Percentiles rank a stretch among this genome's conserved stretches.
Conservation (phyloP, 2,797 vertebrate genomes). For the Scleropages formosus region DNA sequence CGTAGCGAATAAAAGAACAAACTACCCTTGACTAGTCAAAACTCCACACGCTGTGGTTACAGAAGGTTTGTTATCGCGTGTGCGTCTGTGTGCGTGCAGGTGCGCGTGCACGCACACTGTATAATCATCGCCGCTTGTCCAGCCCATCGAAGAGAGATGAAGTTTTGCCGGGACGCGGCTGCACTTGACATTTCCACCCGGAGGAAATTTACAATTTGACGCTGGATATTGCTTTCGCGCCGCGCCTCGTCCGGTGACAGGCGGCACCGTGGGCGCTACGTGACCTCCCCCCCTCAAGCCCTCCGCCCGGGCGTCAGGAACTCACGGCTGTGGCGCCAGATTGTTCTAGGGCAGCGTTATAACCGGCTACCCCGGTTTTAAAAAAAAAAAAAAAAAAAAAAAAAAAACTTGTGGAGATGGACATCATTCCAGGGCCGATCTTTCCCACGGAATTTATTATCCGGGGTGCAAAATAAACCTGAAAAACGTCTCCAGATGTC, state of each 20-base stretch:
- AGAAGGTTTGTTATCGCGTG: constrained; percentile 6
- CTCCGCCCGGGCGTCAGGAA: not conserved
- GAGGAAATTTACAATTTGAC: constrained; percentile 9
- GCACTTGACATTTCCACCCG: constrained; percentile 22
- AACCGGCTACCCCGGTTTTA: no score
- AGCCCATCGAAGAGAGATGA: not conserved
- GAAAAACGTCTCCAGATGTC: no score
- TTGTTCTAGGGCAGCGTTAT: no score
- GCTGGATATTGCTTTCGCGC: constrained; percentile 8
- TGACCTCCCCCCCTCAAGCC: not conserved
- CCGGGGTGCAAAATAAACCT: no score
- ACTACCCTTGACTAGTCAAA: no score
- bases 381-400: no score
- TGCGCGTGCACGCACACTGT: not conserved
- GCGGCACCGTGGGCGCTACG: not conserved
- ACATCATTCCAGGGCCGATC: no score
- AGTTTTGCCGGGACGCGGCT: not conserved
- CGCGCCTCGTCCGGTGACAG: not conserved
- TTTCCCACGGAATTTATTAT: no score
- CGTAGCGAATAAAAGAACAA: no score
- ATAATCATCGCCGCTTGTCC: constrained; percentile 13
- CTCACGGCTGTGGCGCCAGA: no score
- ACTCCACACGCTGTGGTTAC: not conserved
- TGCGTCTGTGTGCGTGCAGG: not conserved
- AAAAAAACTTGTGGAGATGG: no score